Base-by-base conservation (phyloP, 2,797 vertebrate species). In the Coracias cyanogaster region DNA sequence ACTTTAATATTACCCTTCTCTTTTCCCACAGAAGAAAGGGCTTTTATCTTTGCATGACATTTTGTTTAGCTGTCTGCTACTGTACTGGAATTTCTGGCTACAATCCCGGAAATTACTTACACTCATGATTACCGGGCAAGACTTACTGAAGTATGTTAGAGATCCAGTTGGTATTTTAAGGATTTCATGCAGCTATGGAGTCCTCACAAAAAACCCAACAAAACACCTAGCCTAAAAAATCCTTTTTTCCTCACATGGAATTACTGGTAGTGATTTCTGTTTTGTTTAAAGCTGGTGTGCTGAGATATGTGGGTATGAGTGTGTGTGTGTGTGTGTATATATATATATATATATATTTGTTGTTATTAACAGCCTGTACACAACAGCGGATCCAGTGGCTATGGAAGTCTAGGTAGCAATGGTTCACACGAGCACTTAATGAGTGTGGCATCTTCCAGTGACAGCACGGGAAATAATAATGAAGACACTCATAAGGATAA, bases 321-420 rank as follows among this genome's bases (percentile, higher is more conserved):
- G 12, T 62, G 4, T 43, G 3, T 80, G 1, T 41, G 2, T 35
- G 2, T 25, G 15, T 29, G 14, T 77, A 8, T 39, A 22, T n/a
- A 17, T 29, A 14, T 61, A 19, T 26, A 58, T 28, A 43, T 66
- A 8, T 46, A 2, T 54, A 4, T 15, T 57, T 51, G 18, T 13
- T 66, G 4, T 93, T 88, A 60, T 88, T 29, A 85, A 54, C 97
- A 99, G 99, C 99, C 99, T 5, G 98, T 99, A 49, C 99, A 99
- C 94, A 99, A 98, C 97, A 98, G 98, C 17, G 98, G 99, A 66
- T 99, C 99, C 80, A 99, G 99, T 20, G 99, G 99, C 91, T 99
- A 99, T 24, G 98, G 98, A 25, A 99, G 99, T 95, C 94, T 99
- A 65, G 98, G 98, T 89, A 99, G 99, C 98, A 99, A 98, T 6